Percentiles rank a stretch among this genome's conserved stretches.
These are phyloP conservation scores for Oreochromis aureus DNA, from an alignment of 2,113 vertebrate species.

Conservation along the genomic window DNA sequence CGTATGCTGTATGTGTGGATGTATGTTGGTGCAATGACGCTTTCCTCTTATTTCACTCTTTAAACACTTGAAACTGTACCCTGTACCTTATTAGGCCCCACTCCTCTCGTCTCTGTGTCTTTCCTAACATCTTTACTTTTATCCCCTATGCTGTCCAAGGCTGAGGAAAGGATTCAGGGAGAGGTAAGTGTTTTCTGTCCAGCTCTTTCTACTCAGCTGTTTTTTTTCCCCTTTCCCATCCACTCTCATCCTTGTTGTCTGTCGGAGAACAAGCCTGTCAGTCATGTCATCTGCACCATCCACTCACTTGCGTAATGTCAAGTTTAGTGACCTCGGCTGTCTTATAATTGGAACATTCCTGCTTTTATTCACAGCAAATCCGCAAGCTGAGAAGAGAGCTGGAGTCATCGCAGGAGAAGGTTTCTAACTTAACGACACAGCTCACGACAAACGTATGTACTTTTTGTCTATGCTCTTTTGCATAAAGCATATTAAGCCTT, in stretches of 20 bases:
- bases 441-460: slow-evolving; percentile 87
- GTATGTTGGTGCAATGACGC: background rate
- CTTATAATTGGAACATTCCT: background rate
- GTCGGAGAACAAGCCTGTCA: background rate
- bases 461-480: background rate
- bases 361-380: slow-evolving; percentile 81
- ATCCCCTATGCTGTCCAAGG: slow-evolving; percentile 73
- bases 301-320: background rate
- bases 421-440: slow-evolving; percentile 88
- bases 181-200: slow-evolving; percentile 77
- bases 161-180: slow-evolving; percentile 97
- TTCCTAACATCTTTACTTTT: slow-evolving; percentile 72
- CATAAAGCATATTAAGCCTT: background rate
- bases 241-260: background rate
- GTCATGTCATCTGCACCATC: background rate
- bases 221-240: background rate
- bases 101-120: background rate
- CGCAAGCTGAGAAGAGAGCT: slow-evolving; percentile 90
- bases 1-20: background rate
- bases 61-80: background rate
- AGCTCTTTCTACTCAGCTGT: slow-evolving; percentile 22
- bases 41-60: background rate
- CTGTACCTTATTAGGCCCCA: background rate
- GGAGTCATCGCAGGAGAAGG: slow-evolving; percentile 95
- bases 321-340: background rate